These are phyloP conservation scores for Aquatica leii DNA, from an alignment of 2,888 invertebrate species.

Conservation along the genomic window DNA sequence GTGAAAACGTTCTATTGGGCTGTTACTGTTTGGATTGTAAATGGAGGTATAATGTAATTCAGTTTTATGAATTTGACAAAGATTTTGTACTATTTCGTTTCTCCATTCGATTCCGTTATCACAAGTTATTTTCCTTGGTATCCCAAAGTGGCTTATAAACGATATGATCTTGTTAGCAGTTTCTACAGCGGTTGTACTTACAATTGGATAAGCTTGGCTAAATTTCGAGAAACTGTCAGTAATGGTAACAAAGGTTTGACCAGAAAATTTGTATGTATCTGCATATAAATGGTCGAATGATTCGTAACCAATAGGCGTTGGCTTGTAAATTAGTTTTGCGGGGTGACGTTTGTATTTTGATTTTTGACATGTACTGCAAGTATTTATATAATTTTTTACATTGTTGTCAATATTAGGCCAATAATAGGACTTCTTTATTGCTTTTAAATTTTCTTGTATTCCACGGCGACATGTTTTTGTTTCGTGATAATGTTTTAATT, in stretches of 20 bases:
- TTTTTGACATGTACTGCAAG: slow-evolving; percentile 34
- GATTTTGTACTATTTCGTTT: slow-evolving; percentile 33
- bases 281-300: slow-evolving; percentile 33
- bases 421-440: slow-evolving; percentile 31
- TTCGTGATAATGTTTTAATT: slow-evolving; percentile 33
- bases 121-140: slow-evolving; percentile 36
- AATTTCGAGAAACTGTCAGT: slow-evolving; percentile 42
- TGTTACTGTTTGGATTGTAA: slow-evolving; percentile 38
- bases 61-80: slow-evolving; percentile 35
- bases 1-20: slow-evolving; percentile 38
- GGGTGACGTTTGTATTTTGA: slow-evolving; percentile 40
- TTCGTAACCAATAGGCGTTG: slow-evolving; percentile 29
- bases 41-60: slow-evolving; percentile 37
- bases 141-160: slow-evolving; percentile 35
- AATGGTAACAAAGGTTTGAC: slow-evolving; percentile 36
- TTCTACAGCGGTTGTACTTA: slow-evolving; percentile 27
- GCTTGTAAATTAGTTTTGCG: slow-evolving; percentile 24
- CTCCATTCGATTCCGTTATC: slow-evolving; percentile 41
- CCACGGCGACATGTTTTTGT: slow-evolving; percentile 39
- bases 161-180: slow-evolving; percentile 33
- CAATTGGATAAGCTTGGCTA: slow-evolving; percentile 34
- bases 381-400: slow-evolving; percentile 35
- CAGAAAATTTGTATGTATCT: slow-evolving; percentile 25
- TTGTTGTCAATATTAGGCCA: slow-evolving; percentile 38
- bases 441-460: slow-evolving; percentile 31